These are phyloP conservation scores for Pseudachorutes palmiensis DNA, from an alignment of 1,140 invertebrate genomes.

Conservation along the genomic window DNA sequence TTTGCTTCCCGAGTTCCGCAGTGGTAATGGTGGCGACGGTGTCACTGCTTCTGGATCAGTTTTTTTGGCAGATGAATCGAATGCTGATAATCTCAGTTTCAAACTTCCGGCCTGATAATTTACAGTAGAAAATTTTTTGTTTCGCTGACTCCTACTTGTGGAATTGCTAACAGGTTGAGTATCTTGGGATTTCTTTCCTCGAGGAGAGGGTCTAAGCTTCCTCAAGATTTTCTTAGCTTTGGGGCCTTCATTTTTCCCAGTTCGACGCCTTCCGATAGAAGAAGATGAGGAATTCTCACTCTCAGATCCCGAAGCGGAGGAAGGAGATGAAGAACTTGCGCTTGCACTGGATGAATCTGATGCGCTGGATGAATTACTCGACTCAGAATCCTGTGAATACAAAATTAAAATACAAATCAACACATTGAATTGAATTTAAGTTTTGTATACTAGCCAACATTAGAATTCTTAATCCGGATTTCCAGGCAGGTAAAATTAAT, in stretches of 20 bases:
- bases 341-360: slow-evolving; percentile 18
- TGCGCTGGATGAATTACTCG: slow-evolving; percentile 18
- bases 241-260: neutral
- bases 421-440: no score
- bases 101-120: slow-evolving; percentile 30
- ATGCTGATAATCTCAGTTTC: slow-evolving; percentile 32
- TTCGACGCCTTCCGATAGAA: neutral
- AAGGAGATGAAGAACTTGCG: slow-evolving; percentile 22
- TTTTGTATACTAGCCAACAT: no score
- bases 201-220: neutral
- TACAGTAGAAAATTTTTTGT: slow-evolving; percentile 19
- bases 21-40: neutral
- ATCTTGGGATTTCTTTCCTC: neutral
- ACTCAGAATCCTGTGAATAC: no score
- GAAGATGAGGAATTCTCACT: slow-evolving; percentile 25
- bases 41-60: neutral
- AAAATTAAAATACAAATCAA: no score
- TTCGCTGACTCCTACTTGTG: slow-evolving; percentile 24
- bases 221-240: neutral
- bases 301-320: slow-evolving; percentile 27
- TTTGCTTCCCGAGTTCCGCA: neutral
- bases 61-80: slow-evolving; percentile 17
- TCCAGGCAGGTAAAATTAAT: no score
- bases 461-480: no score
- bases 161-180: slow-evolving; percentile 24